Evolutionary conservation across 2,113 vertebrate species (phyloP).

Genomic region (Caranx ignobilis): DNA sequence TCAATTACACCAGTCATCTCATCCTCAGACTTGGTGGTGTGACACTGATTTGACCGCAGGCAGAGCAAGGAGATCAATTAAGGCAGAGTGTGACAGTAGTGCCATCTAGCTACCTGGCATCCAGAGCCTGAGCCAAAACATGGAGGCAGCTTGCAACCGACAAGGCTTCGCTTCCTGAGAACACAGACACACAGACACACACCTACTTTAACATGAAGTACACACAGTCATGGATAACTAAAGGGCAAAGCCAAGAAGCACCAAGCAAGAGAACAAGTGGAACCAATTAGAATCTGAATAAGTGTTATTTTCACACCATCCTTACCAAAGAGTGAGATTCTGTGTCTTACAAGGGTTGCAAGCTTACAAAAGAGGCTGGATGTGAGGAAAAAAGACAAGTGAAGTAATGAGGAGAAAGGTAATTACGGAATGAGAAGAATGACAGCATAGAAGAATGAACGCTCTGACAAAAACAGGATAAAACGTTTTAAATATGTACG

Average conservation of each 20-base stretch:
- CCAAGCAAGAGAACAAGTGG: neutral
- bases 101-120: constrained; percentile 89
- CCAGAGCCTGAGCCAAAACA: constrained; percentile 92
- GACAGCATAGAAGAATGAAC: neutral
- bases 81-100: constrained; percentile 45
- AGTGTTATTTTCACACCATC: constrained; percentile 12
- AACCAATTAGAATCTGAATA: neutral
- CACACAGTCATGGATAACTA: neutral
- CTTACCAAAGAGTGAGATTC: constrained; percentile 81
- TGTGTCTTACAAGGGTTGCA: constrained; percentile 75
- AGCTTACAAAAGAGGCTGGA: constrained; percentile 84
- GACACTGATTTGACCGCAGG: constrained; percentile 55
- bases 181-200: neutral
- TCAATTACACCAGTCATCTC: constrained; percentile 63
- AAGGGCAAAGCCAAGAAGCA: neutral
- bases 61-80: constrained; percentile 34
- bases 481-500: neutral
- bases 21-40: constrained; percentile 51
- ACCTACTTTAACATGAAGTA: neutral
- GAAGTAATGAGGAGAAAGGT: constrained; percentile 20
- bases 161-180: constrained; percentile 89
- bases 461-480: neutral
- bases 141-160: constrained; percentile 93
- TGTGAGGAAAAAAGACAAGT: constrained; percentile 44
- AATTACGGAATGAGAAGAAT: constrained; percentile 31